Percentiles rank a stretch among this genome's conserved stretches.
phyloP scores from a whole-genome alignment of 2,888 invertebrate species.

The Drosophila siamana region DNA sequence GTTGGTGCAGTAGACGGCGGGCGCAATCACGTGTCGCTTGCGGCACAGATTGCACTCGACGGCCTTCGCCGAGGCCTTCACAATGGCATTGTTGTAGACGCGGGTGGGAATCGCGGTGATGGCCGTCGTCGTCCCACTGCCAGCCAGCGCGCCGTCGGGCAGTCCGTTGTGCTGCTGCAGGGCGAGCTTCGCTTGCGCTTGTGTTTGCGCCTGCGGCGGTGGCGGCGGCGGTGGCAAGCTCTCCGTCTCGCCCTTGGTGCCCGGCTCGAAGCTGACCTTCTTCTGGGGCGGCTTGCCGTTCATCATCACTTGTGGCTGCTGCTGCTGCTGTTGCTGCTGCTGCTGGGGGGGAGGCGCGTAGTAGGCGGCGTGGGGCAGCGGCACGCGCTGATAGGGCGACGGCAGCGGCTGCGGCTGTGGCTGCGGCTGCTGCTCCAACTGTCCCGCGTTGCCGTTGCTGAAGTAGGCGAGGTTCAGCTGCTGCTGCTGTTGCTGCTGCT shows the following conservation, averaged over 20 bases:
- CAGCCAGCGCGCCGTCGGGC: conserved; percentile 21
- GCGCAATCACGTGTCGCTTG: conserved; percentile 92
- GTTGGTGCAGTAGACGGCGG: conserved; percentile 94
- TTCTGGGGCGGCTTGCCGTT: conserved; percentile 87
- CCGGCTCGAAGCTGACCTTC: conserved; percentile 91
- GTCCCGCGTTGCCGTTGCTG: conserved; percentile 79
- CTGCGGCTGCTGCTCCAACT: conserved; percentile 37
- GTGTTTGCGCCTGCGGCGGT: conserved; percentile 71
- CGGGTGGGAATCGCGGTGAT: conserved; percentile 85
- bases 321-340: conserved; percentile 84
- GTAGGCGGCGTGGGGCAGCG: conserved; percentile 86
- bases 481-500: conserved; percentile 50
- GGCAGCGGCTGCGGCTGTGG: conserved; percentile 84
- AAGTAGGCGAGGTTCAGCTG: conserved; percentile 64
- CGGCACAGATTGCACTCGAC: conserved; percentile 94
- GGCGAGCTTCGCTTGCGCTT: conserved; percentile 44
- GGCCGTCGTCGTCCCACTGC: conserved; percentile 48
- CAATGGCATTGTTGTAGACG: conserved; percentile 85
- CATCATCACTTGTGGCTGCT: conserved; percentile 47
- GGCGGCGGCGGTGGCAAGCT: conserved; percentile 69
- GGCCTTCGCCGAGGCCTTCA: conserved; percentile 87
- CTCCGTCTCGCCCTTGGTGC: conserved; percentile 88
- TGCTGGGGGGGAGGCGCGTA: conserved; percentile 84
- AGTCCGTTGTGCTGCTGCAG: conserved; percentile 75
- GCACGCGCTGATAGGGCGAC: conserved; percentile 88